Base-by-base conservation (phyloP, 2,888 invertebrate genomes). In the Ptychoptera contaminata region DNA sequence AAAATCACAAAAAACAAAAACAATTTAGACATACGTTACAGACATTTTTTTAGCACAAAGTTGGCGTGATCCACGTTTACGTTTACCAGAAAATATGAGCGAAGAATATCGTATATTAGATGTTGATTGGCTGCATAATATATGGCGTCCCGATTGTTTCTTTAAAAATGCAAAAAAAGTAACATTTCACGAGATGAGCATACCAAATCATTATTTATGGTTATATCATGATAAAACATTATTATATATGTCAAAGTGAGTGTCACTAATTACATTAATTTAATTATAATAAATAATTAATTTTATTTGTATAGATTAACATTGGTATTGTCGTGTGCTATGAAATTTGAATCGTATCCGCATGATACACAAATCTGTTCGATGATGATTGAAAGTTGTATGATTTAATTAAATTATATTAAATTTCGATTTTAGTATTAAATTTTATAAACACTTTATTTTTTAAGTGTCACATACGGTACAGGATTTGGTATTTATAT, bases 171-270 rank as follows among this genome's bases (percentile, higher is more conserved):
- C 90, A 14, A 91, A 91, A 67, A 86, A 87, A 59, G 90, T 76
- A n/a, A 88, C 88, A 12, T 90, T 91, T 58, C 91, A 91, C 55
- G 88, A 90, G 67, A 90, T 91, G 87, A 88, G 87, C 60, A 88
- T 91, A 61, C 90, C 91, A 0, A 91, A 91, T 60, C 90, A 91
- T 63, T 91, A 91, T 60, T 69, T 91, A 10, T 90, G 90, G 87
- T 64, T 91, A 48, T 90, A 90, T 56, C 86, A 88, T 56, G 90
- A 91, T 61, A 91, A 91, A 65, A 88, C 87, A 0, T 68, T 91
- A 49, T 76, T 91, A 29, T 91, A 91, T 62, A 91, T 90, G 88
- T 87, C 88, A 35, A 90, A 90, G 85, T 87, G 66, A 73, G 76
- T 65, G 44, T 11, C 35, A 29, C 11, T 16, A n/a, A 16, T n/a